Base-by-base conservation (phyloP, 1,140 invertebrate genomes). In the Drosophila busckii region DNA sequence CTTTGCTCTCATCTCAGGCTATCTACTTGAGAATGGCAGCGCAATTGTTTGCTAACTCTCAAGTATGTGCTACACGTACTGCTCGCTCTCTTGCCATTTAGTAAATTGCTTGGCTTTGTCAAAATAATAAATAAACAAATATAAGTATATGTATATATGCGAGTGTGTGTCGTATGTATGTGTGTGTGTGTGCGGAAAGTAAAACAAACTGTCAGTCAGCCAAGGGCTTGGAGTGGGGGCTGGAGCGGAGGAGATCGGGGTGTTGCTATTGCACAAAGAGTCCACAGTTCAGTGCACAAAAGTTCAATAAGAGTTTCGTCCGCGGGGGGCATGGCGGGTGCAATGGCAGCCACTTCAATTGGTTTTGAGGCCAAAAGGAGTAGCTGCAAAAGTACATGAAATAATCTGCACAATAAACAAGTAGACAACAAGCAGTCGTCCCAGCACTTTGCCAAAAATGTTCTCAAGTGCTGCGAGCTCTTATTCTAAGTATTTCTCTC, bases 61-160 rank as follows among this genome's bases (percentile, higher is more conserved):
- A 28, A 70, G 71, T 46, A 26, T 64, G 32, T 50, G 62, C n/a
- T 58, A 48, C 37, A 54, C 40, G 38, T 59, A 52, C 20, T 31
- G 50, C 32, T 55, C 41, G 45, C 42, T 32, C 54, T 50, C 55
- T 46, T 68, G 54, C 50, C 68, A 80, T 78, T 78, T 80, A 78
- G 73, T 55, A 78, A 78, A 78, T 78, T 78, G 73, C 73, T 78
- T 69, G 60, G 73, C 73, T 80, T 78, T 80, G 73, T 78, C 68
- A 73, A 78, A 80, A 78, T 82, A 78, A 78, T 80, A 78, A 78
- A 78, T 78, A 80, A 78, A 80, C 73, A 78, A 78, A 78, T 78
- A 56, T 35, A 22, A 17, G 48, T 8, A 25, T 29, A 15, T 29
- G n/a, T 37, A 38, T 16, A 26, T 13, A 41, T 4, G 35, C 4